Conservation (phyloP, 2,113 vertebrate genomes). For the Chionodraco myersi region DNA sequence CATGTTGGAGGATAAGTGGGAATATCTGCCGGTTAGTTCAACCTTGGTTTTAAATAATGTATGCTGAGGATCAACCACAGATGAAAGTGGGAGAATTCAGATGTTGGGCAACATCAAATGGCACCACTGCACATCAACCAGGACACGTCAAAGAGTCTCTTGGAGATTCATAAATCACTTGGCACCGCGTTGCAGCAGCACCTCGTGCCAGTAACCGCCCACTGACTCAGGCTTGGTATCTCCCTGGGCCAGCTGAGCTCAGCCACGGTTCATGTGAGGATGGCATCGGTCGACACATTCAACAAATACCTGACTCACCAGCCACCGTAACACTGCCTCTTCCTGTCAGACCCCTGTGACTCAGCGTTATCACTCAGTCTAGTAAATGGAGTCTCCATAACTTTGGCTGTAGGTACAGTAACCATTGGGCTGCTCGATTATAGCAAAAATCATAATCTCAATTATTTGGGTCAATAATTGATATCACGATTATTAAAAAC, state of each 20-base stretch:
- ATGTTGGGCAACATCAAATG: conserved; percentile 55
- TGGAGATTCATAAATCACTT: conserved; percentile 45
- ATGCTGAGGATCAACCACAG: conserved; percentile 25
- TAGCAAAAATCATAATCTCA: too few relatives aligned
- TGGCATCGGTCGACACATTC: conserved; percentile 54
- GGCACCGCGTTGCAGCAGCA: conserved; percentile 39
- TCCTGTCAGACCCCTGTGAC: conserved; percentile 44
- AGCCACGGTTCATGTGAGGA: conserved; percentile 29
- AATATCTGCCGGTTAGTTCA: not conserved
- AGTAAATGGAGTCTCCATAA: conserved; percentile 31
- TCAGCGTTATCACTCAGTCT: conserved; percentile 46
- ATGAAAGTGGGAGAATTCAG: conserved; percentile 34
- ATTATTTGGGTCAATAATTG: too few relatives aligned
- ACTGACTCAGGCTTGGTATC: conserved; percentile 39
- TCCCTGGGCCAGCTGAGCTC: conserved; percentile 43
- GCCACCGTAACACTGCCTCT: conserved; percentile 43
- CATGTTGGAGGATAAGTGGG: not conserved
- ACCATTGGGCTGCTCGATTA: too few relatives aligned
- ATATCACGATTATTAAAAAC: too few relatives aligned
- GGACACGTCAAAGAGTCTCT: conserved; percentile 35
- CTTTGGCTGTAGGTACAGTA: conserved; percentile 24
- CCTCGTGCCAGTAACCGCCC: conserved; percentile 44
- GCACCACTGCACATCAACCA: conserved; percentile 38
- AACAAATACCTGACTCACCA: conserved; percentile 53
- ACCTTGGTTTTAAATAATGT: conserved; percentile 21